Percentiles rank a stretch among this genome's conserved stretches.
Conservation (phyloP, 2,113 vertebrate genomes). For the Centropristis striata region DNA sequence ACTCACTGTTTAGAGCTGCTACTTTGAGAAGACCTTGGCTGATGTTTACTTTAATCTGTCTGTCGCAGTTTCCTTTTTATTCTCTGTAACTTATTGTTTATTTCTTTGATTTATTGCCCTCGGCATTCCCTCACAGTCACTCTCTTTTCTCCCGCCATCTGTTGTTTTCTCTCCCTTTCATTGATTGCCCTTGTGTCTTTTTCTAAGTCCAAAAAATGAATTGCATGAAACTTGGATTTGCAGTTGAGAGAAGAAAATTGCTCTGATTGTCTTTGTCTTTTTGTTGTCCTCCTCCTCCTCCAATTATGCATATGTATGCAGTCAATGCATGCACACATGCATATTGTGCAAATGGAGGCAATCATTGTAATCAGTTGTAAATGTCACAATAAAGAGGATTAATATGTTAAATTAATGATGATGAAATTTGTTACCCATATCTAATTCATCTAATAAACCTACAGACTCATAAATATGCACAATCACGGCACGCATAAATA, state of each 20-base stretch:
- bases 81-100: slow-evolving; percentile 22
- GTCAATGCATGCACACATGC: no score
- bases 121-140: slow-evolving; percentile 6
- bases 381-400: background rate
- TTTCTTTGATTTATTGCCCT: slow-evolving; percentile 54
- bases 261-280: background rate
- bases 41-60: slow-evolving; percentile 36
- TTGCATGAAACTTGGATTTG: background rate
- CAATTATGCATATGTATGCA: background rate
- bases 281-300: background rate
- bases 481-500: background rate
- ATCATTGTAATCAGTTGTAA: background rate
- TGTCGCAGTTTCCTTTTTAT: slow-evolving; percentile 23
- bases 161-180: slow-evolving; percentile 26
- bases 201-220: slow-evolving; percentile 7
- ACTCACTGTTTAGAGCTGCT: slow-evolving; percentile 23
- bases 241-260: background rate
- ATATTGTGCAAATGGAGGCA: background rate
- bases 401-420: background rate
- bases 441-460: background rate
- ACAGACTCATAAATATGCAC: background rate
- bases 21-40: slow-evolving; percentile 57
- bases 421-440: background rate
- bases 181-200: slow-evolving; percentile 28
- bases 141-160: slow-evolving; percentile 35